Percentiles rank a stretch among this genome's conserved stretches.
Conservation (phyloP, 1,140 invertebrate species). For the Drosophila asahinai region DNA sequence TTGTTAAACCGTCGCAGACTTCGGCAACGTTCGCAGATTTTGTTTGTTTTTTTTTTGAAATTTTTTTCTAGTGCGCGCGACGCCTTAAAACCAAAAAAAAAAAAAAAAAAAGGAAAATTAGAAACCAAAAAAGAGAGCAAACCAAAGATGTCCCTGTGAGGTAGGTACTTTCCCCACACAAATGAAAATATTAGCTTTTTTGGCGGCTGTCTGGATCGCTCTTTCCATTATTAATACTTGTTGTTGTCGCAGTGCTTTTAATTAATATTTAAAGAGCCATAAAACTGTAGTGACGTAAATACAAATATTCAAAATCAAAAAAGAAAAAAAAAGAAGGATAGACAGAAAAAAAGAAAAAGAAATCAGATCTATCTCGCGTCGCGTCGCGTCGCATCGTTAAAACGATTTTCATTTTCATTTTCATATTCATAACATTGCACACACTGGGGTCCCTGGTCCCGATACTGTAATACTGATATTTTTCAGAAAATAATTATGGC, state of each 20-base stretch:
- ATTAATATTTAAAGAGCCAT: slow-evolving; percentile 79
- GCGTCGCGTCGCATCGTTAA: slow-evolving; percentile 71
- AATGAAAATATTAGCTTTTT: slow-evolving; percentile 2
- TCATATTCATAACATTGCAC: slow-evolving; percentile 74
- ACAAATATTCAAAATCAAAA: slow-evolving; percentile 29
- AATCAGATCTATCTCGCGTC: slow-evolving; percentile 23
- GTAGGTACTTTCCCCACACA: slow-evolving; percentile 30
- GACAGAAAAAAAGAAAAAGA: background rate
- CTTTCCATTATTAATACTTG: slow-evolving; percentile 27
- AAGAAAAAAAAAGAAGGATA: background rate
- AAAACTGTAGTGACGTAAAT: slow-evolving; percentile 79
- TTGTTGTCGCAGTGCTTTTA: slow-evolving; percentile 33
- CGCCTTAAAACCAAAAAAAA: slow-evolving; percentile 12
- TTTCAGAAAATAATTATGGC: slow-evolving; percentile 26
- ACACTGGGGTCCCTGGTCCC: slow-evolving; percentile 4
- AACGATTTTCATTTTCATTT: slow-evolving; percentile 75
- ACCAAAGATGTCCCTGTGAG: slow-evolving; percentile 26
- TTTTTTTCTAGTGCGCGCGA: slow-evolving; percentile 51
- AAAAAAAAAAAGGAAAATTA: slow-evolving; percentile 21
- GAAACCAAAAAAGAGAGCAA: slow-evolving; percentile 4
- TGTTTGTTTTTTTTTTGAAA: slow-evolving; percentile 18
- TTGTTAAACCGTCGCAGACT: slow-evolving; percentile 10
- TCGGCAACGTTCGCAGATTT: slow-evolving; percentile 5
- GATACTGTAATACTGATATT: slow-evolving; percentile 42
- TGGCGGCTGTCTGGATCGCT: slow-evolving; percentile 21